A percentile compares a stretch with the other conserved stretches of the same genome.
phyloP scores from a whole-genome alignment of 2,888 invertebrate genomes.

The Chalcis sispes region DNA sequence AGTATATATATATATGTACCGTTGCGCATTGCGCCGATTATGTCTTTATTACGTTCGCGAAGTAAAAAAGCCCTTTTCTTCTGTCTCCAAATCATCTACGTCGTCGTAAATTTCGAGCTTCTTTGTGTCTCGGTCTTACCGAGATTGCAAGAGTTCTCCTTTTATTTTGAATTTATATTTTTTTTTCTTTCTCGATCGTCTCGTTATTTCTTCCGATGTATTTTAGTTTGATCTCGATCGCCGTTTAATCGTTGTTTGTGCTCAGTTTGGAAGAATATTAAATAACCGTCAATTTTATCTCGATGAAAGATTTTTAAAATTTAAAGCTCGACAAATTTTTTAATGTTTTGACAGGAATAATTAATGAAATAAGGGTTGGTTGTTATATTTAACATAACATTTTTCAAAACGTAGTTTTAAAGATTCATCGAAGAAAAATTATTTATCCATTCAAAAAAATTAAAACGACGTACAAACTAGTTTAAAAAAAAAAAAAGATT shows the following conservation, averaged over 20 bases:
- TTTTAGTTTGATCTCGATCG: not conserved
- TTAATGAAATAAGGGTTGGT: too few species aligned
- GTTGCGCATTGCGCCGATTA: constrained; percentile 47
- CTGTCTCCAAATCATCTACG: constrained; percentile 29
- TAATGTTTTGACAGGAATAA: too few species aligned
- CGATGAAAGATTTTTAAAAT: too few species aligned
- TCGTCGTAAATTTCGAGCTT: constrained; percentile 37
- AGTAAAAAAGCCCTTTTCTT: not conserved
- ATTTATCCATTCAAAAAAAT: too few species aligned
- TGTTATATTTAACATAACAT: too few species aligned
- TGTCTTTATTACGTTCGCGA: constrained; percentile 50
- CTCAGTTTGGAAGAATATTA: too few species aligned
- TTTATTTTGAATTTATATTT: not conserved
- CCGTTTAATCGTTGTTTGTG: not conserved
- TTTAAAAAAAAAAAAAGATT: too few species aligned
- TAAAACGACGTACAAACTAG: too few species aligned
- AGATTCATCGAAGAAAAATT: too few species aligned
- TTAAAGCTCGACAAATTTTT: too few species aligned
- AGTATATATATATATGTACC: constrained; percentile 37
- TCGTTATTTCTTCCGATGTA: not conserved
- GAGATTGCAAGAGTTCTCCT: not conserved
- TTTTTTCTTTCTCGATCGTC: not conserved
- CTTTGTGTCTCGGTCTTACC: not conserved
- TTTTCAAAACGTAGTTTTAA: too few species aligned
- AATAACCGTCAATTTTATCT: too few species aligned